These are phyloP conservation scores for Oscheius sp. DNA, from an alignment of 2,888 invertebrate species.

Conservation along the genomic window DNA sequence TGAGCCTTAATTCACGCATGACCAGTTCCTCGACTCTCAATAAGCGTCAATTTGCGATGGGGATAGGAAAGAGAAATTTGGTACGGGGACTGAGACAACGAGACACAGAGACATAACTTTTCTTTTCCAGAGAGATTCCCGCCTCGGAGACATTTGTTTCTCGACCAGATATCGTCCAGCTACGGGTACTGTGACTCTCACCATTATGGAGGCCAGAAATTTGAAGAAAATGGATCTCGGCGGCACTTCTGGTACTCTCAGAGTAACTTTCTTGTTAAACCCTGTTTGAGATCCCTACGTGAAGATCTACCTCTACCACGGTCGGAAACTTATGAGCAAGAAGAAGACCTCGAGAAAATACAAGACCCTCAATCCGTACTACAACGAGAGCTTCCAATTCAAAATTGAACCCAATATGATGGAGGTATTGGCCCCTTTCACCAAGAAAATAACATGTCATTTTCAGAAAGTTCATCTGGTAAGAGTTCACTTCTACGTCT, in stretches of 20 bases:
- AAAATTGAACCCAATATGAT: slow-evolving; percentile 69
- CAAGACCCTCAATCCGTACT: slow-evolving; percentile 69
- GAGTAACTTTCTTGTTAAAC: background rate
- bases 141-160: slow-evolving; percentile 72
- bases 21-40: background rate
- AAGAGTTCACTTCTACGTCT: background rate
- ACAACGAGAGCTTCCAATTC: slow-evolving; percentile 73
- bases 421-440: slow-evolving; percentile 42
- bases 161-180: slow-evolving; percentile 71
- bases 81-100: background rate
- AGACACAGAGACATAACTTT: slow-evolving; percentile 24
- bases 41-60: background rate
- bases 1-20: background rate
- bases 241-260: slow-evolving; percentile 67
- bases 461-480: slow-evolving; percentile 31
- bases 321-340: slow-evolving; percentile 69
- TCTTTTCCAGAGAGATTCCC: slow-evolving; percentile 51
- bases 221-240: slow-evolving; percentile 73
- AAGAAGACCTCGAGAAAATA: slow-evolving; percentile 73
- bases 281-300: slow-evolving; percentile 71
- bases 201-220: slow-evolving; percentile 73
- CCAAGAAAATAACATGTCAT: background rate
- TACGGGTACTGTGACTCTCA: slow-evolving; percentile 71
- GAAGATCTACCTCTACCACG: slow-evolving; percentile 71
- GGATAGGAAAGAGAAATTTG: background rate